Evolutionary conservation across 2,888 invertebrate genomes (phyloP).

Genomic region (Drepana falcataria): DNA sequence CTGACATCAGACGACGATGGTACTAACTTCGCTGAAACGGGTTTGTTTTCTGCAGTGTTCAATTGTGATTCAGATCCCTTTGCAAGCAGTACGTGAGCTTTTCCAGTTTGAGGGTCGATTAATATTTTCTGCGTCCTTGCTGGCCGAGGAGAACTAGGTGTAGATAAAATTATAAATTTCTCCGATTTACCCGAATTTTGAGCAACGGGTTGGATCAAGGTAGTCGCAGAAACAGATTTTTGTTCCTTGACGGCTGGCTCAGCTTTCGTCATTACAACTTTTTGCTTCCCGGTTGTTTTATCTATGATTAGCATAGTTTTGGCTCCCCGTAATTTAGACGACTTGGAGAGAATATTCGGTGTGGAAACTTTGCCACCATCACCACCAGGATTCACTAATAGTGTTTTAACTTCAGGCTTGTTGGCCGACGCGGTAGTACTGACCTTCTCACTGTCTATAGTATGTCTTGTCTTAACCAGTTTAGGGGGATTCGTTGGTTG

Average conservation of each 20-base stretch:
- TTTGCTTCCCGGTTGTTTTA: constrained; percentile 68
- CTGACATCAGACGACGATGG: constrained; percentile 48
- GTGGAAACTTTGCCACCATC: constrained; percentile 57
- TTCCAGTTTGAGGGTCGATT: constrained; percentile 68
- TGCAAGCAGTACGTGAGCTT: constrained; percentile 62
- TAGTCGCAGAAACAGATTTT: constrained; percentile 30
- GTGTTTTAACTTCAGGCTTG: constrained; percentile 60
- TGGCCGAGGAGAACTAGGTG: constrained; percentile 49
- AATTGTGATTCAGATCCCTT: constrained; percentile 45
- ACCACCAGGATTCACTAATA: constrained; percentile 53
- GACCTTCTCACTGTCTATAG: constrained; percentile 50
- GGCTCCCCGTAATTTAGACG: constrained; percentile 61
- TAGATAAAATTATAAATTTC: constrained; percentile 67
- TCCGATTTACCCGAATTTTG: constrained; percentile 50
- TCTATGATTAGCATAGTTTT: constrained; percentile 71
- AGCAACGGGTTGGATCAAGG: constrained; percentile 32
- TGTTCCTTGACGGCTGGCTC: constrained; percentile 56
- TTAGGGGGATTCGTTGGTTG: constrained; percentile 45
- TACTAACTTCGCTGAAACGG: constrained; percentile 62
- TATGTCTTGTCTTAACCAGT: constrained; percentile 49
- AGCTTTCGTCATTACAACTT: constrained; percentile 65
- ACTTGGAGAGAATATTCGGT: constrained; percentile 74
- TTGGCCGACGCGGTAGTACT: constrained; percentile 34
- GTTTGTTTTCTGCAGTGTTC: constrained; percentile 44
- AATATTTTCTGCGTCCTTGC: constrained; percentile 69